These are phyloP conservation scores for Lasaia peninsularis DNA, from an alignment of 1,140 invertebrate species.

Conservation along the genomic window DNA sequence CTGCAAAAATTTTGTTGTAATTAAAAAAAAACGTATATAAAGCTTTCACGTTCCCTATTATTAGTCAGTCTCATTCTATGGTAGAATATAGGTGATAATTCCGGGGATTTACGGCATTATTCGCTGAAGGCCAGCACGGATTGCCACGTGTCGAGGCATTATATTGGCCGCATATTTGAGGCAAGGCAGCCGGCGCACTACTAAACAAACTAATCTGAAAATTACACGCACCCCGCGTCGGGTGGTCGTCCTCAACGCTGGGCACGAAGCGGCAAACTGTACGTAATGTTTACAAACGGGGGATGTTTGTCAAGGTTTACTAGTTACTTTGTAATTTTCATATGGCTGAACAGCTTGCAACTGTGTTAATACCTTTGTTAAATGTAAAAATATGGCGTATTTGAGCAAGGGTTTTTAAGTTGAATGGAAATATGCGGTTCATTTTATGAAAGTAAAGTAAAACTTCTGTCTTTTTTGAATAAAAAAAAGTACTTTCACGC, in stretches of 20 bases:
- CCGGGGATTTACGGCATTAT: background rate
- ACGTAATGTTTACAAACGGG: conserved; percentile 53
- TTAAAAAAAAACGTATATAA: too few relatives aligned
- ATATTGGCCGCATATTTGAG: conserved; percentile 66
- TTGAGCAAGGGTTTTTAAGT: too few relatives aligned
- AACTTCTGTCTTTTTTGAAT: too few relatives aligned
- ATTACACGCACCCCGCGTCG: conserved; percentile 50
- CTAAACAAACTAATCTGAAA: conserved; percentile 75
- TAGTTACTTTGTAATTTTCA: conserved; percentile 28
- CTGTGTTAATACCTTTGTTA: conserved; percentile 4
- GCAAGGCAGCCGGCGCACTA: conserved; percentile 42
- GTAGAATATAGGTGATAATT: too few relatives aligned
- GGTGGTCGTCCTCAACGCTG: conserved; percentile 25
- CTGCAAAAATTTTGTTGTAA: too few relatives aligned
- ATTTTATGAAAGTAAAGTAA: too few relatives aligned
- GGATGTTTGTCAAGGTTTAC: conserved; percentile 34
- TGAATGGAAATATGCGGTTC: too few relatives aligned
- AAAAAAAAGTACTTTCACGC: too few relatives aligned
- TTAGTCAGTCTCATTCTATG: too few relatives aligned
- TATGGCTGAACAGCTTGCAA: conserved; percentile 13
- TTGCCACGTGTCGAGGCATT: conserved; percentile 22
- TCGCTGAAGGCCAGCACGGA: background rate
- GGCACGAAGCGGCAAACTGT: conserved; percentile 45
- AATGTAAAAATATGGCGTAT: background rate
- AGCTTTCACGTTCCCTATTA: too few relatives aligned